Evolutionary conservation across 2,797 vertebrate genomes (phyloP), one percentile per base, ranked within the genome.

Genomic region (Helostoma temminkii): DNA sequence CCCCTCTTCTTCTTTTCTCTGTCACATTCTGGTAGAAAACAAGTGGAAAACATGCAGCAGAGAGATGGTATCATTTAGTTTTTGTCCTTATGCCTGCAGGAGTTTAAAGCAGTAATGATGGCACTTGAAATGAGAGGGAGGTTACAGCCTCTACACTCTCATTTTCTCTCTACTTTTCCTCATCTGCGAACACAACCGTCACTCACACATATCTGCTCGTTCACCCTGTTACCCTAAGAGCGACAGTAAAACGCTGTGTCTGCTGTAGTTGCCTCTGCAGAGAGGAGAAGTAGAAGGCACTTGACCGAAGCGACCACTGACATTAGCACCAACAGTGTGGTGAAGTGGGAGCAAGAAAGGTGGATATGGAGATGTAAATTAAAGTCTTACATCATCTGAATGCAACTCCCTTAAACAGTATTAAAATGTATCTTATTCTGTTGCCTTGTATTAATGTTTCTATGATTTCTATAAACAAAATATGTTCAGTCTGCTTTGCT

Each of bases 91-190:
- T 57, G 72, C 74, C 76, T 22, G 16, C 74, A 71, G 75, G 77
- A 82, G 52, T 54, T 82, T 58, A 34, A 25, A 25, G 66, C 69
- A 16, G 69, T 65, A 54, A 73, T 56, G 66, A 84, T 64, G 62
- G 63, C 66, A 25, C 56, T 49, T 34, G 53, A 71, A 76, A 63
- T 32, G 62, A 77, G 55, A 36, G 37, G 66, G 47, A 41, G 50
- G 54, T 42, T 12, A 25, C 30, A 21, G 15, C 53, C 49, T 70
- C 60, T 61, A 42, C 16, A 37, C 49, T 75, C 34, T 66, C 50
- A 11, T 22, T 46, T 7, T 41, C 53, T 66, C 67, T 54, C 46
- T 57, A 36, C 11, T 50, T 62, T 41, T 15, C 49, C 30, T 46
- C 9, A 0, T 59, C 58, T 62, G 39, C 61, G 62, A 74, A 75